Evolutionary conservation across 2,888 invertebrate genomes (phyloP).

Genomic region (Nymphalis urticae): DNA sequence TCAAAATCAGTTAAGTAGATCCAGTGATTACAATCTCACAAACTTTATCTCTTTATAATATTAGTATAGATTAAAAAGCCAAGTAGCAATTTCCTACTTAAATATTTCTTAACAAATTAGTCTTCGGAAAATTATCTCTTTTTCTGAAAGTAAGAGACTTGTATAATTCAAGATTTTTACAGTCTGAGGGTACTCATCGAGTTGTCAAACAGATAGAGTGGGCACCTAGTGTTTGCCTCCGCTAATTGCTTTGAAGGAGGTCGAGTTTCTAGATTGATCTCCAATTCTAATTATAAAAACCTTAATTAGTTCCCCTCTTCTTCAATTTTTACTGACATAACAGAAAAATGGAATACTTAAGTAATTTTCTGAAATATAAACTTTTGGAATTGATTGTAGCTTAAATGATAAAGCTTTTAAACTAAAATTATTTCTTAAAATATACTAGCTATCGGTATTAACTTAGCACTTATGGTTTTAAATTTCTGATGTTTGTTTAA

Average conservation of each 20-base stretch:
- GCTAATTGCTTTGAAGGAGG: conserved; percentile 30
- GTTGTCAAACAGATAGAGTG: conserved; percentile 17
- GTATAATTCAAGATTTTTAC: conserved; percentile 3
- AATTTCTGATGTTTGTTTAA: no score
- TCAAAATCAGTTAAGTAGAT: no score
- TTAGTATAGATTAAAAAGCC: no score
- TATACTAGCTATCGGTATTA: no score
- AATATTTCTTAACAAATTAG: background rate
- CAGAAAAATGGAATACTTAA: conserved; percentile 13
- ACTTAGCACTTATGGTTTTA: no score
- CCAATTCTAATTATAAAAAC: conserved; percentile 26
- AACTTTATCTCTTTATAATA: no score
- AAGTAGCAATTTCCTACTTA: background rate
- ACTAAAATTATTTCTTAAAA: background rate
- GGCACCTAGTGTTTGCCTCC: conserved; percentile 16
- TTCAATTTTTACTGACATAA: conserved; percentile 1
- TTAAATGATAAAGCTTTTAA: background rate
- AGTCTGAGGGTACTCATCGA: conserved; percentile 2
- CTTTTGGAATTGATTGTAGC: background rate
- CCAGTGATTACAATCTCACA: no score
- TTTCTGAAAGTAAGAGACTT: background rate
- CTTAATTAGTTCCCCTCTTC: conserved; percentile 18
- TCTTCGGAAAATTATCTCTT: background rate
- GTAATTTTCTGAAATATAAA: conserved; percentile 9
- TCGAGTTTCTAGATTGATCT: conserved; percentile 27